Evolutionary conservation across 2,888 invertebrate genomes (phyloP), one percentile per base, ranked within the genome.

Genomic region (Microctonus aethiopoides): DNA sequence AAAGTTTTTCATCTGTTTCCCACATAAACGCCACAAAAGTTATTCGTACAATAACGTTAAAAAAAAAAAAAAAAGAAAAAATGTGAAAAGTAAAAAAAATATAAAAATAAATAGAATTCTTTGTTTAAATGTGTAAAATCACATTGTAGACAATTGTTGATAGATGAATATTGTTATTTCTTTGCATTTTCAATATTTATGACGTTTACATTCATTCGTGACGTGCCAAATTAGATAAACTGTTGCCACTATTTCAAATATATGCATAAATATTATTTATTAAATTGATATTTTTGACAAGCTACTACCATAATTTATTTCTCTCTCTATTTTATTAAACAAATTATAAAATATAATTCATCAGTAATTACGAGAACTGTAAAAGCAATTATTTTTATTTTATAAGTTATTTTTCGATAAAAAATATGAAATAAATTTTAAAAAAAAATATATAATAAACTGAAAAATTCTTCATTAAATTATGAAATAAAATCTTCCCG

Each of bases 281-380:
- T n/a, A n/a, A 80, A 82, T 82, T 81, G 80, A 81, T 83, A 83
- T 81, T 82, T 82, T 78, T 83, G 82, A 80, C 81, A 74, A 76
- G 72, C 54, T 2, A 5, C n/a, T n/a, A 24, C 24, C 24, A 3
- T 22, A 11, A 54, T 54, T 10, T 51, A 5, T 36, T 22, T 60
- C 22, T 16, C 10, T 54, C 26, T 26, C 13, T 24, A 56, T 4
- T 9, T 56, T 26, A 20, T 10, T n/a, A n/a, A n/a, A n/a, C n/a
- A n/a, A n/a, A n/a, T n/a, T n/a, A n/a, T n/a, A n/a, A n/a, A n/a
- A n/a, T n/a, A n/a, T n/a, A n/a, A n/a, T n/a, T n/a, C n/a, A n/a
- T n/a, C n/a, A n/a, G n/a, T n/a, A n/a, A n/a, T n/a, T n/a, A n/a
- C n/a, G n/a, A n/a, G n/a, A n/a, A n/a, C n/a, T n/a, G n/a, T n/a